phyloP scores from a whole-genome alignment of 2,888 invertebrate genomes.

The Meliscaeva auricollis region DNA sequence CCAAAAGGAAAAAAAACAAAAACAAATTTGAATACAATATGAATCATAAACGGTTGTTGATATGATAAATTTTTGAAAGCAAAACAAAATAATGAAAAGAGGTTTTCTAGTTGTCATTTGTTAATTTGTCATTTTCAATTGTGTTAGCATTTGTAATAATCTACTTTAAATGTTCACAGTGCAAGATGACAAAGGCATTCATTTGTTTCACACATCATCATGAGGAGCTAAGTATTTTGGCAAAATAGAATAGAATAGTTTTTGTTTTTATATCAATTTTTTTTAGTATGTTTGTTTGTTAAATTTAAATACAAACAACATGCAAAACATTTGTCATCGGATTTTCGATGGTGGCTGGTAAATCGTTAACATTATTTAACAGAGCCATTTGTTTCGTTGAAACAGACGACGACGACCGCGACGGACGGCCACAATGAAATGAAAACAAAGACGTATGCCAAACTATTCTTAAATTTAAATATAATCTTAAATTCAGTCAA shows the following conservation, averaged over 20 bases:
- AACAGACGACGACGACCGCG: background rate
- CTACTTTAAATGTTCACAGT: background rate
- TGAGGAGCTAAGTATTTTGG: background rate
- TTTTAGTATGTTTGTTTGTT: background rate
- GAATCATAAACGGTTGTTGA: background rate
- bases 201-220: background rate
- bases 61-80: background rate
- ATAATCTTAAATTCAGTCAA: too few relatives aligned
- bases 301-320: background rate
- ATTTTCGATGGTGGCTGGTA: background rate
- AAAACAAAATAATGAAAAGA: background rate
- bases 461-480: conserved; percentile 15
- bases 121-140: conserved; percentile 10
- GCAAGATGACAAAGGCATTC: conserved; percentile 3
- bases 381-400: background rate
- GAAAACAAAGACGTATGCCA: background rate
- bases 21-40: background rate
- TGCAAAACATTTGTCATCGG: conserved; percentile 3
- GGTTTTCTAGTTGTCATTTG: background rate
- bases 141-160: background rate
- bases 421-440: background rate
- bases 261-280: background rate
- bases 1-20: background rate
- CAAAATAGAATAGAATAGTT: background rate
- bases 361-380: background rate